Evolutionary conservation across 2,113 vertebrate genomes (phyloP).

Genomic region (Lamprotornis superbus): DNA sequence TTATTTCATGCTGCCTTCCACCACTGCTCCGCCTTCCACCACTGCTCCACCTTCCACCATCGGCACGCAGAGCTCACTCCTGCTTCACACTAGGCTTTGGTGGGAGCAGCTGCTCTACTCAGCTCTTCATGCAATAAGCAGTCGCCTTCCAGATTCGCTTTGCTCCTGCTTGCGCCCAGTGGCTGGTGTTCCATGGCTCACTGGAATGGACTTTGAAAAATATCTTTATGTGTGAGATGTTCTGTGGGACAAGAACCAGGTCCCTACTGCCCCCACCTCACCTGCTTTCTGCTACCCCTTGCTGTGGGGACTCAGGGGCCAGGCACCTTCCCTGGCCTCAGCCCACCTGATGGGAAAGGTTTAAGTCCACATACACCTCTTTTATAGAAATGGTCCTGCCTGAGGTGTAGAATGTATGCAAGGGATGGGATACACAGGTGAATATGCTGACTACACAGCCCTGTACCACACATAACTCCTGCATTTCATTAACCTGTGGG

Average conservation of each 20-base stretch:
- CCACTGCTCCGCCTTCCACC: not conserved
- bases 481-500: not conserved
- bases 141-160: rapidly evolving
- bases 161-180: rapidly evolving
- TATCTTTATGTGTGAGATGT: rapidly evolving
- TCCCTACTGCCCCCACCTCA: rapidly evolving
- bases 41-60: not conserved
- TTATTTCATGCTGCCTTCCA: not conserved
- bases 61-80: rapidly evolving
- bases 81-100: rapidly evolving
- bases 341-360: not conserved
- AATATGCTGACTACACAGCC: too few species aligned
- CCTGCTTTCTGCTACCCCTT: not conserved
- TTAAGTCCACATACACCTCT: rapidly evolving
- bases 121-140: not conserved
- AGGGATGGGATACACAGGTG: too few species aligned
- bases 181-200: not conserved
- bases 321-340: rapidly evolving
- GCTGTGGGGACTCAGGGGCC: rapidly evolving
- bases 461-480: rapidly evolving
- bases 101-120: not conserved
- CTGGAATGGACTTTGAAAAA: not conserved
- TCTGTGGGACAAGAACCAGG: not conserved
- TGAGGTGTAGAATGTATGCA: rapidly evolving
- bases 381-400: rapidly evolving